Evolutionary conservation across 2,888 invertebrate species (phyloP).

Genomic region (Tenthredo amoena): DNA sequence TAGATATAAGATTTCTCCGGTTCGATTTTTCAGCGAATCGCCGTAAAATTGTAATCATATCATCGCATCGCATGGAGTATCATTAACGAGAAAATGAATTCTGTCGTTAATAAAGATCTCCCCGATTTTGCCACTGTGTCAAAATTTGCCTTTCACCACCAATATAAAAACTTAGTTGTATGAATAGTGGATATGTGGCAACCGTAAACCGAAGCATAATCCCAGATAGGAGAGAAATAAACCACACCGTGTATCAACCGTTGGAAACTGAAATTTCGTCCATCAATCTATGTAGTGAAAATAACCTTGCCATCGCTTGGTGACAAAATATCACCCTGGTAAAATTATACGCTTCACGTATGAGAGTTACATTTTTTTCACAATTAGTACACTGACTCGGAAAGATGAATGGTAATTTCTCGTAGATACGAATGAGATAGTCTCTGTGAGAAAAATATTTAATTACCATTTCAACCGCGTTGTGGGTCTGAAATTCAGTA

Average conservation of each 20-base stretch:
- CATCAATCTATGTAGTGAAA: neutral
- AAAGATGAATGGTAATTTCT: neutral
- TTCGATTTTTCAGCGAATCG: neutral
- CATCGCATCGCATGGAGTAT: neutral
- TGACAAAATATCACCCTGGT: neutral
- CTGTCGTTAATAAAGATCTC: neutral
- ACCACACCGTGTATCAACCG: neutral
- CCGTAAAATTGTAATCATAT: neutral
- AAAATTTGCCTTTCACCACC: neutral
- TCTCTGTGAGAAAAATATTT: neutral
- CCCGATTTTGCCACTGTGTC: neutral
- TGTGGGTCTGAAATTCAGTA: neutral
- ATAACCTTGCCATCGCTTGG: neutral
- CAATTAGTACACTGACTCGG: neutral
- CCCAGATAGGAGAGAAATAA: neutral
- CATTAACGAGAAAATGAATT: neutral
- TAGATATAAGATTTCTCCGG: neutral
- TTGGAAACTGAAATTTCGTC: constrained; percentile 9
- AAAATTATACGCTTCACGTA: neutral
- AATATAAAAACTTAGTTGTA: neutral
- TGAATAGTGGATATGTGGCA: neutral
- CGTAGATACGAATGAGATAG: neutral
- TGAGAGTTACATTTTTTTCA: neutral
- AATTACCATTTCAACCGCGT: neutral
- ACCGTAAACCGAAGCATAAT: neutral